Conservation (phyloP, 2,888 invertebrate genomes). For the Phymatocera aterrima region DNA sequence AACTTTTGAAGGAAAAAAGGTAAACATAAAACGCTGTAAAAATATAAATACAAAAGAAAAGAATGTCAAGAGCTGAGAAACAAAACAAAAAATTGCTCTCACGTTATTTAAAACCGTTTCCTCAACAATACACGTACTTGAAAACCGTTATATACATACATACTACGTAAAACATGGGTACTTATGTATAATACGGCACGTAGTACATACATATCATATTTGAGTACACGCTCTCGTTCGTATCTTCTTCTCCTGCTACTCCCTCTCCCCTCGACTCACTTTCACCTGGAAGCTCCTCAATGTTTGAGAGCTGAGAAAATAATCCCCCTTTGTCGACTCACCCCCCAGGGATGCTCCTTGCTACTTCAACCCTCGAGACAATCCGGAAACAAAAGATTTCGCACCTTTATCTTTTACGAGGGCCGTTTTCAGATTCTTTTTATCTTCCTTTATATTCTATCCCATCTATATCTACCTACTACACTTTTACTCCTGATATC, state of each 20-base stretch:
- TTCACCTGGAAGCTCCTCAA: neutral
- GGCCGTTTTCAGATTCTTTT: constrained; percentile 34
- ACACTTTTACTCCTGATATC: neutral
- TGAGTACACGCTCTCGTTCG: neutral
- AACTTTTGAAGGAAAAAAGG: too few species aligned
- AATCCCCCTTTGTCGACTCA: constrained; percentile 54
- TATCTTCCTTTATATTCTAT: neutral
- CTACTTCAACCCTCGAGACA: constrained; percentile 49
- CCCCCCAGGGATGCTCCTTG: constrained; percentile 10
- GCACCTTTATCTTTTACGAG: constrained; percentile 60
- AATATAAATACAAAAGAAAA: too few species aligned
- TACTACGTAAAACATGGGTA: neutral
- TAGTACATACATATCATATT: neutral
- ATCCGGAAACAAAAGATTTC: constrained; percentile 64
- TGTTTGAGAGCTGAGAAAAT: constrained; percentile 27
- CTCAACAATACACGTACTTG: too few species aligned
- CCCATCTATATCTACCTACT: neutral
- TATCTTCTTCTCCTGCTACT: neutral
- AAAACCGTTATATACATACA: neutral
- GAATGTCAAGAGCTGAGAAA: too few species aligned
- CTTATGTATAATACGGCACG: neutral
- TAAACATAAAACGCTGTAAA: too few species aligned
- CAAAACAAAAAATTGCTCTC: too few species aligned
- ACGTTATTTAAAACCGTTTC: too few species aligned
- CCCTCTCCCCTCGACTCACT: neutral